A percentile compares a stretch with the other conserved stretches of the same genome.
These are phyloP conservation scores for Sinopyrophorus schimmeli DNA, from an alignment of 2,888 invertebrate species.

Conservation along the genomic window DNA sequence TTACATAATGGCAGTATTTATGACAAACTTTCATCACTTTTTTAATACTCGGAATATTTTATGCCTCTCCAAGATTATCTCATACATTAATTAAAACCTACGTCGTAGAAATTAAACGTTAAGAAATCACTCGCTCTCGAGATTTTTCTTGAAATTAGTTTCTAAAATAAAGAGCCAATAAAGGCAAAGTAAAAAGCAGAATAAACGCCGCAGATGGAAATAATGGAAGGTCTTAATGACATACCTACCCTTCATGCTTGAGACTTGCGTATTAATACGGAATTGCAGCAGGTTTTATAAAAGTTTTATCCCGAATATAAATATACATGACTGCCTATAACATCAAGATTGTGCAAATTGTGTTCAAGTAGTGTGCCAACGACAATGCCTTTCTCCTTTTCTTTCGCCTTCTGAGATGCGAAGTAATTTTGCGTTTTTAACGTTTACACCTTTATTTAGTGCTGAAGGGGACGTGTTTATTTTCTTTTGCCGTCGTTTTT, in stretches of 20 bases:
- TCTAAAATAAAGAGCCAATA: constrained; percentile 41
- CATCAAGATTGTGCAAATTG: constrained; percentile 54
- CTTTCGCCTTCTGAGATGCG: constrained; percentile 30
- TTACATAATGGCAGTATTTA: constrained; percentile 52
- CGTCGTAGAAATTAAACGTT: constrained; percentile 18
- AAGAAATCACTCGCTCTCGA: constrained; percentile 18
- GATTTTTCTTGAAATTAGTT: constrained; percentile 24
- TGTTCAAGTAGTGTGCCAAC: constrained; percentile 45
- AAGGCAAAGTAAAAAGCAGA: constrained; percentile 51
- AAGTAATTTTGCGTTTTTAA: constrained; percentile 48
- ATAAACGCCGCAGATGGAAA: constrained; percentile 55
- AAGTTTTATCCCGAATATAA: constrained; percentile 51
- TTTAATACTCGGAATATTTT: constrained; percentile 24
- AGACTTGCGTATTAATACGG: constrained; percentile 50
- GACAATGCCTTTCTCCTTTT: constrained; percentile 39
- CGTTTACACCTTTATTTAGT: constrained; percentile 54
- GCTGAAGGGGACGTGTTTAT: constrained; percentile 48
- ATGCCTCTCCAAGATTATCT: constrained; percentile 13
- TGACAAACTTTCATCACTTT: constrained; percentile 38
- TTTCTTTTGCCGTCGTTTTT: constrained; percentile 44
- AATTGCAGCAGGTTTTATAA: constrained; percentile 51
- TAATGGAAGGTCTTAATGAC: constrained; percentile 56
- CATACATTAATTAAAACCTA: constrained; percentile 25
- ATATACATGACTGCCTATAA: constrained; percentile 54
- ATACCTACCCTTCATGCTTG: constrained; percentile 36